Percentiles rank a stretch among this genome's conserved stretches.
Conservation (phyloP, 2,888 invertebrate species). For the Bruchidius siliquastri region DNA sequence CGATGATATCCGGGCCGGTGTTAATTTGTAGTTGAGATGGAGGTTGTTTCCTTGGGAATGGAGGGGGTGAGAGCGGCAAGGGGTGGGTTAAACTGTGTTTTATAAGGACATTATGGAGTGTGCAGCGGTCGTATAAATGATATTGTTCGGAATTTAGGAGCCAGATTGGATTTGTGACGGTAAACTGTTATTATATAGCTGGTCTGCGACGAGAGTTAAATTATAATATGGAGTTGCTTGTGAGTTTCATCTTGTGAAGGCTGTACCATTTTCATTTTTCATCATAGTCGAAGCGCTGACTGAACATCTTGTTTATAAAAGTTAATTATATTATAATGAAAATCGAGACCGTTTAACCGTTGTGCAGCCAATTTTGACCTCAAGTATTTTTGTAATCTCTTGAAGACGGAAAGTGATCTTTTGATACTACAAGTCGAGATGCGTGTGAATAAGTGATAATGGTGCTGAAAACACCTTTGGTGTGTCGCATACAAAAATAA, state of each 20-base stretch:
- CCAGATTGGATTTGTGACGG: background rate
- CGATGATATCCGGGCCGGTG: slow-evolving; percentile 17
- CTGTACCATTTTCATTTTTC: background rate
- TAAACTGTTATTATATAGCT: background rate
- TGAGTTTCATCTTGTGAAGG: background rate
- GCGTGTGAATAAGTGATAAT: no score
- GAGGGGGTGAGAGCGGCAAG: slow-evolving; percentile 10
- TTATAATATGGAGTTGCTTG: background rate
- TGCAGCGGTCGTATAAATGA: background rate
- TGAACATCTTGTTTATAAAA: no score
- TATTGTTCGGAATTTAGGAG: slow-evolving; percentile 2
- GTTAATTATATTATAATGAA: no score
- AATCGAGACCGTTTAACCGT: no score
- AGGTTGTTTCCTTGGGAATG: slow-evolving; percentile 11
- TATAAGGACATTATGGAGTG: background rate
- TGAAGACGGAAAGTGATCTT: no score
- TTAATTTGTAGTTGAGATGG: slow-evolving; percentile 18
- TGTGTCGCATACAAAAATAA: no score
- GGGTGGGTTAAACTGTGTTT: slow-evolving; percentile 5
- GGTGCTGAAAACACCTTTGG: no score
- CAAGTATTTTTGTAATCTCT: no score
- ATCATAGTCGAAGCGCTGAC: no score
- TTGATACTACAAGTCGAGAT: no score
- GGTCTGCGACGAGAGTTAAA: background rate
- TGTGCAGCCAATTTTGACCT: no score